Conservation (phyloP, 2,113 vertebrate genomes). For the Anarrhichthys ocellatus region DNA sequence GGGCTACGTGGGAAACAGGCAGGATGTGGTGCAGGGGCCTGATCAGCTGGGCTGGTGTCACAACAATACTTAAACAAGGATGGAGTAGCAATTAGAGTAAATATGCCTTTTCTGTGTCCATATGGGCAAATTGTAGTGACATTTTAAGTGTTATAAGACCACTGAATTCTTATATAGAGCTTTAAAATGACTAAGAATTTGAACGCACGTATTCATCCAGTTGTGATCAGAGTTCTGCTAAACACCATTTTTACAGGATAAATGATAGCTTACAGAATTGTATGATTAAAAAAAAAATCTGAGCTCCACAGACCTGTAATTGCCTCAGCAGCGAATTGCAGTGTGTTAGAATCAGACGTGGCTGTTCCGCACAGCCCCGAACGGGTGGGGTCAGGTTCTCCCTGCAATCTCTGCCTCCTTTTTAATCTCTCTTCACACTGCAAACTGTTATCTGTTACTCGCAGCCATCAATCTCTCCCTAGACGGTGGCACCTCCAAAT, state of each 20-base stretch:
- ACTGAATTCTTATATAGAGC: not conserved
- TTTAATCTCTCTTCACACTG: constrained; percentile 66
- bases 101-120: constrained; percentile 56
- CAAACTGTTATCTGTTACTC: constrained; percentile 74
- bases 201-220: not conserved
- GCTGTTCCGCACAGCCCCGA: constrained; percentile 51
- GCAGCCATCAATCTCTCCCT: constrained; percentile 72
- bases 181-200: constrained; percentile 9
- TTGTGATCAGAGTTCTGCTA: constrained; percentile 17
- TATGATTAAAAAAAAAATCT: constrained; percentile 39
- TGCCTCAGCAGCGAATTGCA: constrained; percentile 66
- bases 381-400: constrained; percentile 60
- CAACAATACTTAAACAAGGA: constrained; percentile 64
- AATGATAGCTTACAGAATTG: constrained; percentile 26
- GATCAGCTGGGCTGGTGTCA: constrained; percentile 73
- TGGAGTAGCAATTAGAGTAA: constrained; percentile 61
- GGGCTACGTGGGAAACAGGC: constrained; percentile 70
- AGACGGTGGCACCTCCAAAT: constrained; percentile 76
- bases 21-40: constrained; percentile 33
- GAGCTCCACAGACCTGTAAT: constrained; percentile 67
- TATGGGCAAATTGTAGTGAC: constrained; percentile 43
- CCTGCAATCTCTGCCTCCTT: constrained; percentile 66
- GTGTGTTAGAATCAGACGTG: constrained; percentile 50
- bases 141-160: constrained; percentile 3
- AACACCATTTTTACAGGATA: constrained; percentile 21